A percentile compares a stretch with the other conserved stretches of the same genome.
Conservation (phyloP, 2,888 invertebrate genomes). For the Chelonus formosanus region DNA sequence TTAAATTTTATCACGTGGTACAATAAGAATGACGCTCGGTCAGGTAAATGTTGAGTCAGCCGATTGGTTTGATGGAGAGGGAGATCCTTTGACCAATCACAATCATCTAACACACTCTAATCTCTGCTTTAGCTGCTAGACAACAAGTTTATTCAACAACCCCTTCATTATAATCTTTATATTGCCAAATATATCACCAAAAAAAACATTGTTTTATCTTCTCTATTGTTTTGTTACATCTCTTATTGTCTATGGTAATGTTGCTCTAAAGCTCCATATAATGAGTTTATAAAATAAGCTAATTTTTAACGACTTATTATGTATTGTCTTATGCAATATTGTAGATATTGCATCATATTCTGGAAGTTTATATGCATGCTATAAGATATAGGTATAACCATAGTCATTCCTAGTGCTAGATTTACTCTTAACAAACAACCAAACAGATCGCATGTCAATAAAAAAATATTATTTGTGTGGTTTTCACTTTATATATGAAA, state of each 20-base stretch:
- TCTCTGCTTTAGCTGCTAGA: slow-evolving; percentile 21
- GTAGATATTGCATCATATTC: no score
- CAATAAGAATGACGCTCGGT: slow-evolving; percentile 51
- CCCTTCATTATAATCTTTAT: slow-evolving; percentile 23
- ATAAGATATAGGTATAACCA: background rate
- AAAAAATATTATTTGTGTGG: background rate
- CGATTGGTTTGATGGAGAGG: slow-evolving; percentile 40
- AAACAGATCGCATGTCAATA: slow-evolving; percentile 4
- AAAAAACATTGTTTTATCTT: no score
- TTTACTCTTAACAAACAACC: background rate
- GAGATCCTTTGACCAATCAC: slow-evolving; percentile 44
- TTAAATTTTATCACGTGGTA: slow-evolving; percentile 46
- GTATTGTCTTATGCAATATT: no score
- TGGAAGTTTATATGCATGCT: no score
- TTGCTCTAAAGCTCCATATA: no score
- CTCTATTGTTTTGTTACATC: no score
- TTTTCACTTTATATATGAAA: no score
- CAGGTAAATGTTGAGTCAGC: slow-evolving; percentile 56
- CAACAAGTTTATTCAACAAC: slow-evolving; percentile 38
- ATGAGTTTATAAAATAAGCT: no score
- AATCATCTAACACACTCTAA: slow-evolving; percentile 40
- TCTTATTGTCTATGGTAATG: no score
- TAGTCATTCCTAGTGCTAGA: background rate
- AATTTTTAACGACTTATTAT: background rate
- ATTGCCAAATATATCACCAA: slow-evolving; percentile 2